Evolutionary conservation across 1,140 invertebrate species (phyloP).

Genomic region (Triops cancriformis): DNA sequence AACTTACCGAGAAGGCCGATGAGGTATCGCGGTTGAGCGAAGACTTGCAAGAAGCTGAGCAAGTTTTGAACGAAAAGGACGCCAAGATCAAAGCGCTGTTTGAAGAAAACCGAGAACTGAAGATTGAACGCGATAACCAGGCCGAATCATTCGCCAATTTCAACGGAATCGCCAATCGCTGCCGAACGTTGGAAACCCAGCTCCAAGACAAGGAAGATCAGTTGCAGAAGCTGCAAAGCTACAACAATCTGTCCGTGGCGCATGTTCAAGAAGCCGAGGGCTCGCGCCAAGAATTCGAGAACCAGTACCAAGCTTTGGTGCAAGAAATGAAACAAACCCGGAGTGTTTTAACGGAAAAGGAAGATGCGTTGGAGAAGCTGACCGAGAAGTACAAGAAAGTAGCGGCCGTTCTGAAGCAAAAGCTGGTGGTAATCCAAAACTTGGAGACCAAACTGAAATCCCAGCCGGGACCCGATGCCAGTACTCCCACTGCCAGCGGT

Average conservation of each 20-base stretch:
- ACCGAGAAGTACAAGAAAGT: constrained; percentile 28
- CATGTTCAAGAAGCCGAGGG: background rate
- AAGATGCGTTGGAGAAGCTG: constrained; percentile 2
- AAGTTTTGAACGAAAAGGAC: constrained; percentile 23
- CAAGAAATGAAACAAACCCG: background rate
- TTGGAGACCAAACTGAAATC: constrained; percentile 22
- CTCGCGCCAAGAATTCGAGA: background rate
- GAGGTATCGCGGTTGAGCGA: constrained; percentile 17
- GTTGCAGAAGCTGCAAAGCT: background rate
- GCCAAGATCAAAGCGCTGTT: constrained; percentile 18
- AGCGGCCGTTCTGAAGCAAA: constrained; percentile 22
- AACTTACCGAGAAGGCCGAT: background rate
- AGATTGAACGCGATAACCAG: background rate
- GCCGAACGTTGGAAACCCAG: background rate
- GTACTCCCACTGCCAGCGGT: constrained; percentile 7
- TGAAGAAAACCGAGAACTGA: background rate
- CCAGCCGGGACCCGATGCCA: background rate
- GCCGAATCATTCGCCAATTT: background rate
- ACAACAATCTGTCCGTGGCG: background rate
- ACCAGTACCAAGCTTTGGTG: background rate
- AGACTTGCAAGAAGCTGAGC: constrained; percentile 25
- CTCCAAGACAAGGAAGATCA: background rate
- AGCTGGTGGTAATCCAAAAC: constrained; percentile 23
- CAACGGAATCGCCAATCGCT: background rate
- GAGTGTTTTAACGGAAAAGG: background rate